Conservation (phyloP, 2,888 invertebrate species). For the Amiota communis region DNA sequence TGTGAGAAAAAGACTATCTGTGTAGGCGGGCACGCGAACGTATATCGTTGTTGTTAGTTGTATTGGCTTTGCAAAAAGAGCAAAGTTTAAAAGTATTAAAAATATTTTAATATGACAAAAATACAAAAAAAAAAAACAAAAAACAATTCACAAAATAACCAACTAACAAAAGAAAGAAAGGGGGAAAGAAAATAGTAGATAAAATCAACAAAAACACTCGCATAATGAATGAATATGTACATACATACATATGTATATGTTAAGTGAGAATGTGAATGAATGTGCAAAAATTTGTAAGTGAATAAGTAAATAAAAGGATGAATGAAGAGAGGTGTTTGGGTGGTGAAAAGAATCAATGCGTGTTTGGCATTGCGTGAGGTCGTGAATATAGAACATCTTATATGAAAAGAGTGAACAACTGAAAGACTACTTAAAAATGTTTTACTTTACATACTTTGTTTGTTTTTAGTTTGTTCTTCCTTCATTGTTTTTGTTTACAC, state of each 20-base stretch:
- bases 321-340: not conserved
- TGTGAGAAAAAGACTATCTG: not conserved
- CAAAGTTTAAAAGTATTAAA: constrained; percentile 64
- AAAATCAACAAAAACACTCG: not conserved
- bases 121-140: not conserved
- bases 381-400: not conserved
- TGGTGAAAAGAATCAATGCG: not conserved
- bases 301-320: not conserved
- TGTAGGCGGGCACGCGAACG: constrained; percentile 13
- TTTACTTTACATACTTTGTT: too few species aligned
- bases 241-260: too few species aligned
- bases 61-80: constrained; percentile 52
- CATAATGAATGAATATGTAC: not conserved
- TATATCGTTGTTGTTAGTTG: constrained; percentile 28
- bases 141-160: not conserved
- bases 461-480: not conserved
- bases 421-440: too few species aligned
- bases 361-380: not conserved
- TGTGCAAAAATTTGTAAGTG: not conserved
- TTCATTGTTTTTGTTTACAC: constrained; percentile 18
- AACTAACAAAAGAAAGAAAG: not conserved
- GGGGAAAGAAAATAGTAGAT: not conserved
- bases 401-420: not conserved
- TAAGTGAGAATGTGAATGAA: too few species aligned
- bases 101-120: constrained; percentile 44